Evolutionary conservation across 2,888 invertebrate genomes (phyloP), one percentile per base, ranked within the genome.

Genomic region (Urechis unicinctus): DNA sequence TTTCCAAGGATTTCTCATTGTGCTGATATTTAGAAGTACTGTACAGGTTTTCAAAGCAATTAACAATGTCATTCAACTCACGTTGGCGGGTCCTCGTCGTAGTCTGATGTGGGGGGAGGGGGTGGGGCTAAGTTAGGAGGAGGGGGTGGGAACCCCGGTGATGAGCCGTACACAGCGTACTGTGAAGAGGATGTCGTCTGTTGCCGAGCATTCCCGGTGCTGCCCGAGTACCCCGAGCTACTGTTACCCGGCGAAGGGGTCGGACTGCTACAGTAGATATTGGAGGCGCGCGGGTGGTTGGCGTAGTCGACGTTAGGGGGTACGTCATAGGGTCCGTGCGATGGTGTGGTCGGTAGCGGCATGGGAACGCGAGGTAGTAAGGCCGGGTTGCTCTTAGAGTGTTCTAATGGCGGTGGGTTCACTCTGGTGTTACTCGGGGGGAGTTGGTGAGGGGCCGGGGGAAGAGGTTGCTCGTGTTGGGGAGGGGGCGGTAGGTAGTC

Each of bases 221-320:
- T 56, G 24, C 56, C 56, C 3, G 56, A 56, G 56, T 56, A 56
- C 9, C 56, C 56, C 26, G 56, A 56, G 52, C 56, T 56, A 47
- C 56, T 56, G 28, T 51, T 48, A 3, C 50, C 50, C 4, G 56
- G 56, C 6, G 56, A 56, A 5, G 53, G 53, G 4, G 13, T 45
- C 13, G 17, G 13, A 6, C 13, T 13, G 45, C 21, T 6, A 21
- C 17, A 9, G 22, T 45, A 17, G 9, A 36, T 36, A 6, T 13
- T 36, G 52, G 28, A 24, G 52, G 28, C 22, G 52, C 30, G 49
- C n/a, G n/a, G n/a, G 51, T 51, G 51, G 9, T 51, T 28, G 51
- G 51, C 28, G 31, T 24, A 47, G 3, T n/a, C 47, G n/a, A n/a
- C n/a, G n/a, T n/a, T n/a, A n/a, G n/a, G n/a, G n/a, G n/a, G n/a